Evolutionary conservation across 2,888 invertebrate genomes (phyloP), one percentile per base, ranked within the genome.

Genomic region (Odontocerum albicorne): DNA sequence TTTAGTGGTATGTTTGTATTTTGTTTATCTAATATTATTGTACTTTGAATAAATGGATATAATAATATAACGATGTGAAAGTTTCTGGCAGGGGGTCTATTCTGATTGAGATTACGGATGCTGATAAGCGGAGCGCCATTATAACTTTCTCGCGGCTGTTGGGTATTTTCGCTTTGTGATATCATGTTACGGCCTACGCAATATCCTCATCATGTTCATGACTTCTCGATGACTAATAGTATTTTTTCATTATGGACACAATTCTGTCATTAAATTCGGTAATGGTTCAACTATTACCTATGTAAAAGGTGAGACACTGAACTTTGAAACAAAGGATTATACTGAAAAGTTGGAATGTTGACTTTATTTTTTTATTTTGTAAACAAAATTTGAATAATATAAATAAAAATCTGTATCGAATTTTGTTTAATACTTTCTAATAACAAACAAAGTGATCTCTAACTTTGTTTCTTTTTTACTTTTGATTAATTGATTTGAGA

Each of bases 1-100:
- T 70, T 84, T 88, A 79, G 81, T 85, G 86, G 88, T 88, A 85
- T 82, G 80, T 77, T 70, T 70, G 67, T 69, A 67, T 47, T 49
- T 50, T 13, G 15, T n/a, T n/a, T n/a, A n/a, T n/a, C n/a, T n/a
- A n/a, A n/a, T n/a, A 32, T 17, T 20, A 19, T 49, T 40, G n/a
- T 21, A n/a, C 17, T 20, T 15, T 32, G 22, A 20, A 32, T 42
- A 13, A 3, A 50, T 43, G 22, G 6, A 16, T 35, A 46, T 42
- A 35, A 22, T 32, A 43, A 3, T 42, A 33, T 40, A 6, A 20
- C 72, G 73, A 72, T 75, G 77, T 78, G 78, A 78, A 77, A 78
- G 75, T 54, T 59, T 49, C 46, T 70, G 72, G 73, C 72, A 71
- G 76, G 76, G 75, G 75, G 74, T 77, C 75, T 47, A 46, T 44